Evolutionary conservation across 2,888 invertebrate genomes (phyloP), one percentile per base, ranked within the genome.

Genomic region (Polydrusus pterygomalis): DNA sequence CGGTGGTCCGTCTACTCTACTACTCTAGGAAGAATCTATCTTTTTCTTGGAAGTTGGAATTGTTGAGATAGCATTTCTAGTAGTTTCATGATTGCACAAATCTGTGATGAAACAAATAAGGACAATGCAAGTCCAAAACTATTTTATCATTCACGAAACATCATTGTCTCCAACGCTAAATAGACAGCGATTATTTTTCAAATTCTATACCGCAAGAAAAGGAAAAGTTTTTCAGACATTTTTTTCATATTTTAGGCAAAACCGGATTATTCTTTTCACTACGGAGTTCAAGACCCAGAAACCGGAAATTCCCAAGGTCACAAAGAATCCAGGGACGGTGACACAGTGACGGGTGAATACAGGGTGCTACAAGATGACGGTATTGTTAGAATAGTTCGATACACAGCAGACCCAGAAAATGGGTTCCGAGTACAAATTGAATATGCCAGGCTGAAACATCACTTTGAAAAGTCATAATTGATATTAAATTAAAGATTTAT

Each of bases 331-430:
- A 90, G 95, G 70, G 91, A 93, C 81, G 95, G 94, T 2, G 93
- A 94, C 83, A 90, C 90, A 0, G 93, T 95, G 13, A 89, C 88
- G 40, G 94, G 95, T 18, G 92, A 94, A 85, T 95, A 95, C 88
- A 89, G 90, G 83, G 87, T 95, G 38, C 90, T 94, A 47, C 94
- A 95, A 85, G 92, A 94, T 49, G 94, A 94, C 85, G 95, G 95
- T 79, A 90, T 91, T 74, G 88, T 93, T 71, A 89, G 95, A 81
- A 90, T 92, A 63, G 95, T 95, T 54, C 90, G 91, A 81, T 95
- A 95, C 83, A 92, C 91, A 0, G 93, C 94, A 10, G 94, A 94
- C 86, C 90, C 92, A 68, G 89, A 90, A 81, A 92, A 93, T 83
- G 95, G 95, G 51, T 95, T 94, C 88, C 92, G 92, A 88, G 94